phyloP scores from a whole-genome alignment of 2,113 vertebrate genomes.

The Psittacara wagleri region DNA sequence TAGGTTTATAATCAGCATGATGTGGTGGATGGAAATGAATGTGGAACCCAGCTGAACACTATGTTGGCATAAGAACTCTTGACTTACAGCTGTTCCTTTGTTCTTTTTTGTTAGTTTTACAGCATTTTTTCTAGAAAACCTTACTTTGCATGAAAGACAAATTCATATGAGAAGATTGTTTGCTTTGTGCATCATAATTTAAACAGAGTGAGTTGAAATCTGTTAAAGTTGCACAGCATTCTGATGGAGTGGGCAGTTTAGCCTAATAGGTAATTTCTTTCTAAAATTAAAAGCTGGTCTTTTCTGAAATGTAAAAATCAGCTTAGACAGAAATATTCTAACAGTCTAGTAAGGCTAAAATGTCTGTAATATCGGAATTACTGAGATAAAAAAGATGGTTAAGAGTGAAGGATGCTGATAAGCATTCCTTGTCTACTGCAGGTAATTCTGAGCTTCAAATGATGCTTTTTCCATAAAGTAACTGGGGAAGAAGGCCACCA shows the following conservation, averaged over 20 bases:
- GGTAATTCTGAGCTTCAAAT: background rate
- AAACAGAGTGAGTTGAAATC: constrained; percentile 16
- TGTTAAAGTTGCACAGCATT: constrained; percentile 13
- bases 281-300: background rate
- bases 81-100: constrained; percentile 67
- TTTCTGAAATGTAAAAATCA: constrained; percentile 7
- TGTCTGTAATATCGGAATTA: background rate
- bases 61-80: constrained; percentile 67
- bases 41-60: constrained; percentile 65
- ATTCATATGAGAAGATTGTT: constrained; percentile 48
- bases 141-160: constrained; percentile 59
- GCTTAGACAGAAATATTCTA: background rate
- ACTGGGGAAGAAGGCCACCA: background rate
- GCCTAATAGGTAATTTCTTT: background rate
- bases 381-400: background rate
- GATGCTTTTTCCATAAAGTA: background rate
- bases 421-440: background rate
- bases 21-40: constrained; percentile 60
- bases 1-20: constrained; percentile 59
- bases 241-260: constrained; percentile 5
- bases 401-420: background rate
- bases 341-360: background rate
- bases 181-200: constrained; percentile 48
- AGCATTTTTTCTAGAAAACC: constrained; percentile 47
- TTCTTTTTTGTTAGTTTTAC: constrained; percentile 62